A percentile compares a stretch with the other conserved stretches of the same genome.
These are phyloP conservation scores for Brachionus asplanchnoidis DNA, from an alignment of 1,140 invertebrate species.

Conservation along the genomic window DNA sequence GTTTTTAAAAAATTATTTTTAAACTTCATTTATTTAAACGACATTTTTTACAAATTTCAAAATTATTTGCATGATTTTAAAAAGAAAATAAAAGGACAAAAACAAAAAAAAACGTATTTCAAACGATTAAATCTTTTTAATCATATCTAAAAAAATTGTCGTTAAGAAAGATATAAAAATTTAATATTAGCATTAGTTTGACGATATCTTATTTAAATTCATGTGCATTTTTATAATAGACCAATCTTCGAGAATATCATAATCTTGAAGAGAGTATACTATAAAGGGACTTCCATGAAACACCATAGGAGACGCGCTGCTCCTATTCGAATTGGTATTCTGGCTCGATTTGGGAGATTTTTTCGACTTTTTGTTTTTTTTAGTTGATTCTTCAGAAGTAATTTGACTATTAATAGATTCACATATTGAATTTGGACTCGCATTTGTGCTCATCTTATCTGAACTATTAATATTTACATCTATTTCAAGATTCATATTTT, in stretches of 20 bases:
- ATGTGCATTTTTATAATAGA: slow-evolving; percentile 39
- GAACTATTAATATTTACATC: not conserved
- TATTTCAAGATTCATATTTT: not conserved
- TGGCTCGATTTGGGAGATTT: not conserved
- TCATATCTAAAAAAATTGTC: not conserved
- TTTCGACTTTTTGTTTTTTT: slow-evolving; percentile 2
- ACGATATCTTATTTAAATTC: slow-evolving; percentile 1
- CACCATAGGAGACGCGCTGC: not conserved
- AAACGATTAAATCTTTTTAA: not conserved
- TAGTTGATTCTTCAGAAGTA: not conserved
- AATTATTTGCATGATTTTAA: not conserved
- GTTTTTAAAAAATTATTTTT: not conserved
- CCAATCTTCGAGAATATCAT: slow-evolving; percentile 40
- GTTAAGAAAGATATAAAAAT: not conserved
- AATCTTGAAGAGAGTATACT: slow-evolving; percentile 37
- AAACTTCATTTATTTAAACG: not conserved
- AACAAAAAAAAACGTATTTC: not conserved
- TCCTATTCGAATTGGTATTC: not conserved
- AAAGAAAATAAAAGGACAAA: not conserved
- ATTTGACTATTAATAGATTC: not conserved
- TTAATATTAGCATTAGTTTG: not conserved
- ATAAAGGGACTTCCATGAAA: slow-evolving; percentile 8
- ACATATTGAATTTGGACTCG: not conserved
- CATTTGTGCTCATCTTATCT: not conserved
- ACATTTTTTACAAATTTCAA: not conserved